phyloP scores from a whole-genome alignment of 2,888 invertebrate genomes.

The Poecilus cupreus region DNA sequence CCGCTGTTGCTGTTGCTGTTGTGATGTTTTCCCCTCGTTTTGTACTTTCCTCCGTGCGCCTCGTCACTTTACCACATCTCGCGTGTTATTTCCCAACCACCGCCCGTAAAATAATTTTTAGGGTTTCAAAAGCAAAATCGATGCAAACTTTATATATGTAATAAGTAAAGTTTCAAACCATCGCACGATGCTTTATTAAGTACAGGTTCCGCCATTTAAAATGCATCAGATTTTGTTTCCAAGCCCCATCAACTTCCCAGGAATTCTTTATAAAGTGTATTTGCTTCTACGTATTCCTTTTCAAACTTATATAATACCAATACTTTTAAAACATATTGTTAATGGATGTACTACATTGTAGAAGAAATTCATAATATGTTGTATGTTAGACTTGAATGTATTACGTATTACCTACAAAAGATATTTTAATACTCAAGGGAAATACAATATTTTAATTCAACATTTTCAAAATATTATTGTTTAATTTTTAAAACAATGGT shows the following conservation, averaged over 20 bases:
- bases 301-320: background rate
- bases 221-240: background rate
- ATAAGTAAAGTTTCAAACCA: constrained; percentile 13
- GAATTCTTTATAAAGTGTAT: background rate
- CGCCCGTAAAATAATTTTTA: constrained; percentile 15
- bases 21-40: background rate
- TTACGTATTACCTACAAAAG: background rate
- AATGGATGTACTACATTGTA: too few relatives aligned
- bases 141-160: constrained; percentile 15
- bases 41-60: background rate
- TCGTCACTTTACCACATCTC: constrained; percentile 8
- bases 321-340: background rate
- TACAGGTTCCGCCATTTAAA: background rate
- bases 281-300: background rate
- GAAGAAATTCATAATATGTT: too few relatives aligned
- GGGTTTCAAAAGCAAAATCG: constrained; percentile 11
- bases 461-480: constrained; percentile 4
- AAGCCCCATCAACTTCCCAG: background rate
- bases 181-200: background rate
- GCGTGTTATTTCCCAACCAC: background rate
- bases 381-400: background rate
- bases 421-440: too few relatives aligned
- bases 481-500: constrained; percentile 15
- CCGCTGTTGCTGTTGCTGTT: too few relatives aligned
- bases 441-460: background rate